Evolutionary conservation across 2,113 vertebrate genomes (phyloP), one percentile per base, ranked within the genome.

Genomic region (Planiliza haematocheilus): DNA sequence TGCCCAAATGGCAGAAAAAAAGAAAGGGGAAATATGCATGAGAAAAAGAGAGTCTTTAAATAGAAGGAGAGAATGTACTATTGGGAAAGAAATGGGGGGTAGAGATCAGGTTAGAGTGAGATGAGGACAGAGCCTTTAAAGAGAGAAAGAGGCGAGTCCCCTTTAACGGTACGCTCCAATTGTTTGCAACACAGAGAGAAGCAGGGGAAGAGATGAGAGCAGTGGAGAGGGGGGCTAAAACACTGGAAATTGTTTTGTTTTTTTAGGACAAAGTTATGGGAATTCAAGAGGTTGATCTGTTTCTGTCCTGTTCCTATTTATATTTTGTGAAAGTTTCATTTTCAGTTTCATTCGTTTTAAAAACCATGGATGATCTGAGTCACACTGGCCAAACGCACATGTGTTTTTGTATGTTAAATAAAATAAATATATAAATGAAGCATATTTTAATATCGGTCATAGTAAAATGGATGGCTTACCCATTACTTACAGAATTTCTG

Each of bases 81-180:
- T 37, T 43, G 53, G 58, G 20, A 46, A 69, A 85, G 62, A 64
- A 53, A 17, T 42, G 58, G 50, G 11, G 14, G 48, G 30, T 14
- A 36, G 30, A 72, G 52, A 70, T 36, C 2, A 72, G 46, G 34
- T 41, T 36, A 4, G 60, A 65, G 52, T 37, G 11, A 66, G 60
- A 83, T 34, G 20, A 36, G 38, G 62, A 49, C 55, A 38, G 20
- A 62, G 53, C 20, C n/a, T 66, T 73, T 20, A 71, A 51, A 46
- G 53, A 62, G 30, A 43, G 36, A 69, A 59, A 49, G 51, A 41
- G 59, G 30, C 11, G 2, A 55, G 80, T 71, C 55, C 34, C 64
- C 79, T 85, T 85, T 83, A 83, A 86, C 74, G 13, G 36, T 51
- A 53, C 56, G 85, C 81, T 83, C 70, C 56, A 78, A 70, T 86